Evolutionary conservation across 2,797 vertebrate genomes (phyloP).

Genomic region (Anas capensis): DNA sequence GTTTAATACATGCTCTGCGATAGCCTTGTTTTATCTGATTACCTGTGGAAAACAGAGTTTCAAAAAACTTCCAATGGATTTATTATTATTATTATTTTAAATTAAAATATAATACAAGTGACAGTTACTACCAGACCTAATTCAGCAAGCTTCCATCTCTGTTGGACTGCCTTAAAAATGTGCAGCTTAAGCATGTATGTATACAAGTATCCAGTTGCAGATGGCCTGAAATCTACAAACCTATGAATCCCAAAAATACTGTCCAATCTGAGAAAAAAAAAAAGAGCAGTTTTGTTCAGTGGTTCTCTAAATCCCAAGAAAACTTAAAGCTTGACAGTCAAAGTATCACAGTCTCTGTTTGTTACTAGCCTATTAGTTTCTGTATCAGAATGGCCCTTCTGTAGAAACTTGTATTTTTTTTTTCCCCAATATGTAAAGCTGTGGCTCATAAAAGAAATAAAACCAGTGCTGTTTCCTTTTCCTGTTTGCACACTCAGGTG

Average conservation of each 20-base stretch:
- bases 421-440: not conserved
- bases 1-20: not conserved
- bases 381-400: not conserved
- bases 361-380: not conserved
- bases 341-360: not conserved
- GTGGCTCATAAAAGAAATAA: not conserved
- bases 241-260: not conserved
- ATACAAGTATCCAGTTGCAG: not conserved
- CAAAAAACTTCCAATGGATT: not conserved
- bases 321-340: not conserved
- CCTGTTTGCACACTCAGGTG: not conserved
- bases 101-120: not conserved
- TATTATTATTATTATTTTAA: not conserved
- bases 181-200: not conserved
- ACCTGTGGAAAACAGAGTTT: not conserved
- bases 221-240: not conserved
- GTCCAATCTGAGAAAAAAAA: not conserved
- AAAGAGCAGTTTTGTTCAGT: not conserved
- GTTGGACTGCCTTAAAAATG: not conserved
- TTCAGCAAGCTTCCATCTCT: not conserved
- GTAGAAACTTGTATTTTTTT: not conserved
- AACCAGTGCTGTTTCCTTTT: not conserved
- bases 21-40: not conserved
- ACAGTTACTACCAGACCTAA: not conserved
- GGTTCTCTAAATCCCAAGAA: not conserved